phyloP scores from a whole-genome alignment of 1,140 invertebrate genomes.

The Atopsyche davidsoni region DNA sequence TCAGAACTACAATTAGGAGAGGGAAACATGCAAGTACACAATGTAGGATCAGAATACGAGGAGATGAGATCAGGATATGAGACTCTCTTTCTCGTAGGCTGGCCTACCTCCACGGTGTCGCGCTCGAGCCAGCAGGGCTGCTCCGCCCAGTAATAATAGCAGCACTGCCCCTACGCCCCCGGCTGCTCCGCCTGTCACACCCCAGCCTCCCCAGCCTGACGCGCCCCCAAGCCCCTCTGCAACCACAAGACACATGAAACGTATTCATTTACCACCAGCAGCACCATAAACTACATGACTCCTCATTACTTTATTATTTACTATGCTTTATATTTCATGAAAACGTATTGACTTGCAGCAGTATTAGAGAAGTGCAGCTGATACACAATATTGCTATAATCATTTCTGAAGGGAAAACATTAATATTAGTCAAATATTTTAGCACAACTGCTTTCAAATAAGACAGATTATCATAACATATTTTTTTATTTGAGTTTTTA shows the following conservation, averaged over 20 bases:
- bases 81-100: slow-evolving; percentile 18
- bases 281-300: background rate
- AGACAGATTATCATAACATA: too few species aligned
- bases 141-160: slow-evolving; percentile 23
- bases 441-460: too few species aligned
- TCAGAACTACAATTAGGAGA: background rate
- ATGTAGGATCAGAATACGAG: background rate
- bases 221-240: slow-evolving; percentile 14
- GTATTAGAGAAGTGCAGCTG: too few species aligned
- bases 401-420: too few species aligned
- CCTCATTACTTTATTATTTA: too few species aligned
- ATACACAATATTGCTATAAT: too few species aligned
- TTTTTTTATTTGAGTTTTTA: too few species aligned
- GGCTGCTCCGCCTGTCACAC: slow-evolving; percentile 29
- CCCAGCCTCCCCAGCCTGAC: slow-evolving; percentile 28
- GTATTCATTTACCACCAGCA: background rate
- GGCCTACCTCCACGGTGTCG: slow-evolving; percentile 25
- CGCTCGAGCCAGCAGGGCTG: slow-evolving; percentile 22
- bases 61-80: slow-evolving; percentile 6
- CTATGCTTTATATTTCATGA: too few species aligned
- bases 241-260: background rate
- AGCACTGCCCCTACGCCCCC: slow-evolving; percentile 28
- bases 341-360: too few species aligned
- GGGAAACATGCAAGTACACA: background rate
- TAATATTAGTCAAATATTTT: too few species aligned